These are phyloP conservation scores for Physocephala rufipes DNA, from an alignment of 2,888 invertebrate species.

Conservation along the genomic window DNA sequence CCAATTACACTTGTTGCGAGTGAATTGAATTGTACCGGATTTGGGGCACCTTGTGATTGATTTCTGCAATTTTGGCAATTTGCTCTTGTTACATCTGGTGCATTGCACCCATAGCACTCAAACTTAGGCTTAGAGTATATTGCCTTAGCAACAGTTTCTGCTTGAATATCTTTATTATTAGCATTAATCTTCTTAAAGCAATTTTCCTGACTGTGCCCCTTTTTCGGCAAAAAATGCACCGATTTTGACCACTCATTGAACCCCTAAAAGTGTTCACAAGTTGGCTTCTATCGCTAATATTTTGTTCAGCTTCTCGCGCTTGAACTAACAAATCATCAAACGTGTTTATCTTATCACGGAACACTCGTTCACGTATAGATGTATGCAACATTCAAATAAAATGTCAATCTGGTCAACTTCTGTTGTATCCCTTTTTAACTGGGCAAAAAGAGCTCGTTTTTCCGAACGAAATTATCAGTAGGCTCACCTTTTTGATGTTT, in stretches of 20 bases:
- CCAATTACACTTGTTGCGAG: slow-evolving; percentile 8
- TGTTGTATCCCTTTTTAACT: not conserved
- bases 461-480: not conserved
- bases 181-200: slow-evolving; percentile 23
- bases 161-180: not conserved
- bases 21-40: not conserved
- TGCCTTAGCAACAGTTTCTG: not conserved
- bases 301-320: slow-evolving; percentile 24
- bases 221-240: slow-evolving; percentile 15
- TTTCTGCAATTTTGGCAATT: not conserved
- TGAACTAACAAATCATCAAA: slow-evolving; percentile 16
- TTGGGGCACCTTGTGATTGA: not conserved
- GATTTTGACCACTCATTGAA: not conserved
- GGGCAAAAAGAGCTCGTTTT: not conserved
- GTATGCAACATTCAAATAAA: not conserved
- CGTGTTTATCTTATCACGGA: not conserved
- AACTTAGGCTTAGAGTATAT: too few species aligned
- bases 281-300: not conserved
- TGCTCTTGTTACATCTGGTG: not conserved
- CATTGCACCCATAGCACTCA: too few species aligned
- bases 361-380: not conserved
- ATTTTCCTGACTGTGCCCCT: slow-evolving; percentile 10
- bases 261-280: not conserved
- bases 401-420: not conserved
- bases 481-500: not conserved